These are phyloP conservation scores for Archilochus colubris DNA, from an alignment of 2,113 vertebrate genomes.

Conservation along the genomic window DNA sequence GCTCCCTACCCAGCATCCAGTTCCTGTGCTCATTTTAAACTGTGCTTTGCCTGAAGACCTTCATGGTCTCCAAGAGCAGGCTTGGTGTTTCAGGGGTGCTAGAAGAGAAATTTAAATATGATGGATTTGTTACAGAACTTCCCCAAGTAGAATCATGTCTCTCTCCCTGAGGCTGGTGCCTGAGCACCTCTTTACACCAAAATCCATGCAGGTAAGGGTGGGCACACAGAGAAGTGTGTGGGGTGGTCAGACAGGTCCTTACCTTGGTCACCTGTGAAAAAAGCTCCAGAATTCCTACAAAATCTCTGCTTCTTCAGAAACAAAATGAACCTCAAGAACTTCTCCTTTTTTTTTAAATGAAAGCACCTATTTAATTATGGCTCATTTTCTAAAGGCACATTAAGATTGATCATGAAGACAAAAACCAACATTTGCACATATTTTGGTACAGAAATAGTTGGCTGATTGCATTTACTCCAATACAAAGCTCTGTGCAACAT, in stretches of 20 bases:
- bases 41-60: background rate
- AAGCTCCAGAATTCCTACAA: background rate
- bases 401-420: background rate
- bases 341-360: background rate
- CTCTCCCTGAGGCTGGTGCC: background rate
- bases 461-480: background rate
- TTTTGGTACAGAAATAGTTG: background rate
- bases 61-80: background rate
- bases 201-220: background rate
- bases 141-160: background rate
- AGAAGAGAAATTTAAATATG: background rate
- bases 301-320: background rate
- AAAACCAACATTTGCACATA: background rate
- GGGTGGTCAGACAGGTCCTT: background rate
- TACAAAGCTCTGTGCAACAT: background rate
- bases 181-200: background rate
- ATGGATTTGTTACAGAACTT: background rate
- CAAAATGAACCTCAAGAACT: background rate
- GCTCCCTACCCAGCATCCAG: no score
- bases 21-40: background rate
- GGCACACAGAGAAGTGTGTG: rapidly evolving
- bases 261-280: background rate
- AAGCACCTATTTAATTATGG: background rate
- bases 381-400: background rate
- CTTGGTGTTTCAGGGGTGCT: background rate